Base-by-base conservation (phyloP, 2,113 vertebrate genomes). In the Puntigrus tetrazona region DNA sequence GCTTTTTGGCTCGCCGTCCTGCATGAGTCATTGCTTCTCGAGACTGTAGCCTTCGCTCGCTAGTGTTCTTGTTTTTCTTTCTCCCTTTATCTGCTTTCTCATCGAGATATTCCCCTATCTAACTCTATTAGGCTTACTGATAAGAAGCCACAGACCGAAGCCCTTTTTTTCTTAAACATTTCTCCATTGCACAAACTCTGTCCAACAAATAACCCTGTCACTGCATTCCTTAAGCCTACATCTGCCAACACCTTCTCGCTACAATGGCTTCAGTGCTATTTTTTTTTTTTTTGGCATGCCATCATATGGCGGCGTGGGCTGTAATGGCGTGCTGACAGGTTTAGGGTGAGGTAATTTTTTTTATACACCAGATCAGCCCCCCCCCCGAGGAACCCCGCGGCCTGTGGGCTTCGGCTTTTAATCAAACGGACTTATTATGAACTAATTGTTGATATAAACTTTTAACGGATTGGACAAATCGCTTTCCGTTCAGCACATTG, bases 301-400 rank as follows among this genome's bases (percentile, higher is more conserved):
- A 88, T 93, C 92, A 93, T 92, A 92, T 83, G 92, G 91, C 89
- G 88, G 91, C 85, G 88, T 89, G 91, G 91, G 90, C 90, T 90
- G 91, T 94, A 94, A 95, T 92, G 93, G 92, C 91, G 86, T 93
- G 94, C 91, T 94, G 94, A 95, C 93, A 95, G 93, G 90, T 94
- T 93, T 91, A 92, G 92, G 89, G 92, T 92, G 93, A 94, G 92
- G 91, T 93, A 90, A 94, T 94, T 92, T 88, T 86, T 83, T 92
- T 88, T 89, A 93, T 91, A 91, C 90, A 90, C 91, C 91, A 93
- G 91, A 93, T 91, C 88, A 85, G 89, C 91, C 91, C 88, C n/a
- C 81, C 91, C 91, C 88, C n/a, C 81, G 88, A 90, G 91, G 82
- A 89, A 85, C 87, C 47, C 74, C 77, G 57, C 59, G 27, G 63